A percentile compares a stretch with the other conserved stretches of the same genome.
Evolutionary conservation across 2,888 invertebrate genomes (phyloP).

Genomic region (Epirrhoe alternata): DNA sequence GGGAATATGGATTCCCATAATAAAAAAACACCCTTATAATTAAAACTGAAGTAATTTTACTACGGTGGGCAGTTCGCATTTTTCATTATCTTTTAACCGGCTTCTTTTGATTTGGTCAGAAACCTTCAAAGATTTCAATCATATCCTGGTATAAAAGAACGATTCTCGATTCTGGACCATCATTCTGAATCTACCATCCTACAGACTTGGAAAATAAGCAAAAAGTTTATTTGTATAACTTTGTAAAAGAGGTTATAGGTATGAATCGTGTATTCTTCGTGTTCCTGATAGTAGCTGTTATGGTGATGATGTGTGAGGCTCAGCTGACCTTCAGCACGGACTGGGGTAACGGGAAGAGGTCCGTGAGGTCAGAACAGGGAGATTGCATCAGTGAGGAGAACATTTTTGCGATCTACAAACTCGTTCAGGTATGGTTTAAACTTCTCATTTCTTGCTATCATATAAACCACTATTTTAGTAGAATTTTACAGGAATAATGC

Average conservation of each 20-base stretch:
- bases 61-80: constrained; percentile 37
- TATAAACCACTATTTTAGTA: too few species aligned
- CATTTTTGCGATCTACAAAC: constrained; percentile 84
- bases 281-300: constrained; percentile 48
- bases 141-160: constrained; percentile 48
- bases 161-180: neutral
- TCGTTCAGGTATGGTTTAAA: constrained; percentile 80
- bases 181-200: constrained; percentile 23
- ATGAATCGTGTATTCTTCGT: constrained; percentile 56
- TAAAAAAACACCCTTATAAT: constrained; percentile 10
- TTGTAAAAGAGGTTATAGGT: neutral
- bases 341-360: constrained; percentile 82
- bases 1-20: too few species aligned
- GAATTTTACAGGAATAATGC: too few species aligned
- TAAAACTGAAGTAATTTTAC: constrained; percentile 20
- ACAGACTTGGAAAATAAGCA: neutral
- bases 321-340: constrained; percentile 85
- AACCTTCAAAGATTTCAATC: constrained; percentile 46
- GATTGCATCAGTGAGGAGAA: constrained; percentile 83
- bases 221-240: neutral
- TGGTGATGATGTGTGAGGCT: constrained; percentile 60
- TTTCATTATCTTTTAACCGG: constrained; percentile 48
- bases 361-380: constrained; percentile 46
- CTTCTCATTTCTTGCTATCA: neutral
- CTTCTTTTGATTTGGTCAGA: constrained; percentile 68